phyloP scores from a whole-genome alignment of 1,140 invertebrate genomes.

The Drosophila kepulauana region DNA sequence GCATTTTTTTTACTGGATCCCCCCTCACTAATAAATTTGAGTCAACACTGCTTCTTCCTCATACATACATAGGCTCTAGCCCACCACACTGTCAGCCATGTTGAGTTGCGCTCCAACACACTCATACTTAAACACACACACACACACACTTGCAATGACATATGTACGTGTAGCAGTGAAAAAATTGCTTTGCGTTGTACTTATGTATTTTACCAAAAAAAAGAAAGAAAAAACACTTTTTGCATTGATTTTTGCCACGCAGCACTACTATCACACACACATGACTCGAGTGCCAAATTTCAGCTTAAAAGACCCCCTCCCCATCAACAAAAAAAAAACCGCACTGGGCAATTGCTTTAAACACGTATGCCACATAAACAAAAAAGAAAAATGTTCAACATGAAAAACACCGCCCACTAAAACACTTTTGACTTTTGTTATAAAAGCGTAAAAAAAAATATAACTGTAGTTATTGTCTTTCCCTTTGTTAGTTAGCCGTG shows the following conservation, averaged over 20 bases:
- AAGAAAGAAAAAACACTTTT: conserved; percentile 45
- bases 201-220: conserved; percentile 13
- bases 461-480: conserved; percentile 28
- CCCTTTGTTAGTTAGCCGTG: neutral
- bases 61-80: conserved; percentile 12
- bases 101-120: conserved; percentile 78
- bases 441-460: neutral
- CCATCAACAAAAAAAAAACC: conserved; percentile 9
- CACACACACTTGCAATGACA: conserved; percentile 30
- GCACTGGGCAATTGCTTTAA: conserved; percentile 13
- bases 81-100: conserved; percentile 78
- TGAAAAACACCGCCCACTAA: conserved; percentile 56
- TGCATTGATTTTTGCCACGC: conserved; percentile 68
- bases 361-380: conserved; percentile 77
- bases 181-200: conserved; percentile 55
- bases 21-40: conserved; percentile 10
- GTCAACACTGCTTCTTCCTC: conserved; percentile 36
- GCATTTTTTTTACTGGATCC: neutral
- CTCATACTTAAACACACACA: conserved; percentile 57
- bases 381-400: conserved; percentile 52
- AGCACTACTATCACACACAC: conserved; percentile 26
- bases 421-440: conserved; percentile 12
- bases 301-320: neutral
- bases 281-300: conserved; percentile 31
- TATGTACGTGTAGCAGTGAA: conserved; percentile 53